Base-by-base conservation (phyloP, 2,113 vertebrate species). In the Scartelaos histophorus region DNA sequence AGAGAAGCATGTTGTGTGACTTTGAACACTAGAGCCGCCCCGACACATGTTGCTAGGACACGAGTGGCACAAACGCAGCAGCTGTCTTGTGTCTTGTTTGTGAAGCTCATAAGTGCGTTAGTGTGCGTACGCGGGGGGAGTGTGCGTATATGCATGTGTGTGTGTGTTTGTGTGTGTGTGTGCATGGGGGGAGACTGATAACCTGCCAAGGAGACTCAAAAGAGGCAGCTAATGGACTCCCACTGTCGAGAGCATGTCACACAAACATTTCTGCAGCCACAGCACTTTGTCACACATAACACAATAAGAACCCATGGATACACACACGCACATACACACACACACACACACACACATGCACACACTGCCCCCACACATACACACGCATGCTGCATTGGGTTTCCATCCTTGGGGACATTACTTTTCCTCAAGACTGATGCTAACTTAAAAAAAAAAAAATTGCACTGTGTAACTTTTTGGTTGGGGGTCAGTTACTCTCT, bases 261-360 rank as follows among this genome's bases (percentile, higher is more conserved):
- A 93, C 91, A 93, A 93, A 93, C 89, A 92, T 93, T 91, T 92
- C 87, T 89, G 90, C 91, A 90, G 93, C 92, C 92, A 93, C 85
- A 88, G 88, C 88, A 88, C 82, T 93, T 92, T 90, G 87, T 88
- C 87, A 88, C 80, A 86, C 74, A 79, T 82, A 89, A 88, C 82
- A 85, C 89, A 86, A 78, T 70, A 57, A 86, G 83, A 86, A 78
- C 67, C 72, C 68, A 51, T 57, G 56, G 35, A 53, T 62, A 67
- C 62, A 61, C 29, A 58, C 67, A 35, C 73, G 45, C 65, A 66
- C 53, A 66, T 25, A 49, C 65, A 67, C 64, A 74, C 67, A 73
- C 78, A 68, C 69, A 68, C 84, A 19, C 53, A 58, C 10, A n/a
- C 56, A 22, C 22, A 58, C 56, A 58, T 13, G 12, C 56, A 51